phyloP scores from a whole-genome alignment of 2,888 invertebrate species.

The Melitaea athalia region DNA sequence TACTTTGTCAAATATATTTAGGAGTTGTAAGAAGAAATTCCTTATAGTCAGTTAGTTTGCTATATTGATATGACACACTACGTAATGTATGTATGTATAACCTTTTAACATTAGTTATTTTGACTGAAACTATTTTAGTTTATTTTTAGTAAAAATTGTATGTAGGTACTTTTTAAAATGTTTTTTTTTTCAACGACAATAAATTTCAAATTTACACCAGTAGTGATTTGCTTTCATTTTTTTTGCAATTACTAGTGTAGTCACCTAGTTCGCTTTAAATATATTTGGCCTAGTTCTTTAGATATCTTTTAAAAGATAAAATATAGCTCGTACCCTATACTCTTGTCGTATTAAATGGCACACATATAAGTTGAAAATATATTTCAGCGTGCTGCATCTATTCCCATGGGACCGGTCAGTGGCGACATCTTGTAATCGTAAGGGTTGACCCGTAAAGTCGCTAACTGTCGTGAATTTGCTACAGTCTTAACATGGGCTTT shows the following conservation, averaged over 20 bases:
- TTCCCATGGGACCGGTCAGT: conserved; percentile 75
- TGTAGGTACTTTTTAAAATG: not conserved
- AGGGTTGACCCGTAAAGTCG: conserved; percentile 56
- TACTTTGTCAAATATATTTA: not conserved
- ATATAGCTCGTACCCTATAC: not conserved
- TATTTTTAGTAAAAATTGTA: not conserved
- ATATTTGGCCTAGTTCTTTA: too few species aligned
- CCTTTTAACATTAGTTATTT: not conserved
- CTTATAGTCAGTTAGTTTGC: not conserved
- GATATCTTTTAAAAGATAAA: too few species aligned
- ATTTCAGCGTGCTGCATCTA: conserved; percentile 72
- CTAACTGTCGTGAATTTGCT: conserved; percentile 34
- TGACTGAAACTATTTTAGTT: not conserved
- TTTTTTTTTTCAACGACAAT: not conserved
- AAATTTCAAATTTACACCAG: too few species aligned
- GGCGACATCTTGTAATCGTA: conserved; percentile 65
- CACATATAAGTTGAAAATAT: conserved; percentile 33
- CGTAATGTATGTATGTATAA: not conserved
- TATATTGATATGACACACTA: not conserved
- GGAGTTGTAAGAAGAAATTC: conserved; percentile 6
- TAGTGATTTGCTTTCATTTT: too few species aligned
- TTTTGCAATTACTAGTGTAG: too few species aligned
- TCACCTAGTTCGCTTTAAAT: too few species aligned
- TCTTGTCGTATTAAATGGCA: not conserved
- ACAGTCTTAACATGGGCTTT: conserved; percentile 4